Conservation (phyloP, 2,888 invertebrate species). For the Cryptophagus acutangulus region DNA sequence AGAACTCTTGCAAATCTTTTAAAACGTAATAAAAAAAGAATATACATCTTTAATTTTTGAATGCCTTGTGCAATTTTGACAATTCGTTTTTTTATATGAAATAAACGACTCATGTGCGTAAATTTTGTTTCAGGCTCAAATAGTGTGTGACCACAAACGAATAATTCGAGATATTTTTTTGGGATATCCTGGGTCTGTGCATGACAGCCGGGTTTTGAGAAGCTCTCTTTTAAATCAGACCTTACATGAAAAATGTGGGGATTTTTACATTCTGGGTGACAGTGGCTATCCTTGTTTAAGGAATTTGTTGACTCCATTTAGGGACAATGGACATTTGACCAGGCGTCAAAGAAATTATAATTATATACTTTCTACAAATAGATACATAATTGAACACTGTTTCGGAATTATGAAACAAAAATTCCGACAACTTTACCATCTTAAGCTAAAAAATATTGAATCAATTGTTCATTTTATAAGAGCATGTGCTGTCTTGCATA, state of each 20-base stretch:
- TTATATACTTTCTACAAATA: constrained; percentile 3
- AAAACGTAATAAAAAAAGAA: too few species aligned
- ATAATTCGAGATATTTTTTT: constrained; percentile 11
- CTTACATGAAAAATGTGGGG: constrained; percentile 10
- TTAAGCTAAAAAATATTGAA: constrained; percentile 14
- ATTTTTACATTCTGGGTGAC: constrained; percentile 5
- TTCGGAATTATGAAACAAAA: constrained; percentile 15
- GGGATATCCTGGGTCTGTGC: constrained; percentile 20
- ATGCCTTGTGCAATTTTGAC: constrained; percentile 13
- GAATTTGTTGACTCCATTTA: constrained; percentile 5
- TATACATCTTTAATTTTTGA: too few species aligned
- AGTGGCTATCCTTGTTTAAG: constrained; percentile 10
- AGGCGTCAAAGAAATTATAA: constrained; percentile 4
- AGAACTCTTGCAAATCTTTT: too few species aligned
- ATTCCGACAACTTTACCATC: constrained; percentile 15
- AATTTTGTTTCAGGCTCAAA: constrained; percentile 12
- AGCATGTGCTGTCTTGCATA: constrained; percentile 15
- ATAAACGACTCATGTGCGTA: too few species aligned
- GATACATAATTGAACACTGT: constrained; percentile 13
- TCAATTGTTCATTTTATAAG: constrained; percentile 15
- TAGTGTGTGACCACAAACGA: neutral
- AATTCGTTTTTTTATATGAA: too few species aligned
- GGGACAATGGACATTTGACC: neutral
- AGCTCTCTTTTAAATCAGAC: neutral
- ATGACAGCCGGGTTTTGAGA: constrained; percentile 15